These are phyloP conservation scores for Parochlus steinenii DNA, from an alignment of 2,888 invertebrate genomes.

Conservation along the genomic window DNA sequence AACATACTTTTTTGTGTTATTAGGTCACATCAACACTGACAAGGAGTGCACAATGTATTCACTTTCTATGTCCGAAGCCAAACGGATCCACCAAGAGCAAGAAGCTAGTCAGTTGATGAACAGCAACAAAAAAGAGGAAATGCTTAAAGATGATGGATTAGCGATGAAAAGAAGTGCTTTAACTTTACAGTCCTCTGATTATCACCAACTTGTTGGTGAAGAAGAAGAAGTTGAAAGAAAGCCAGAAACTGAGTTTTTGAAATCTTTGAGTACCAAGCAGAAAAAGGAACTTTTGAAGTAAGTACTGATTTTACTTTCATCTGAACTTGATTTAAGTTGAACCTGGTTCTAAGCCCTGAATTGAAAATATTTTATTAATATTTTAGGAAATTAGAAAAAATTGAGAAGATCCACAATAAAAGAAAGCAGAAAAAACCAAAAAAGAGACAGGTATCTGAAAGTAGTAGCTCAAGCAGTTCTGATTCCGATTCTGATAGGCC, in stretches of 20 bases:
- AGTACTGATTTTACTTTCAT: too few relatives aligned
- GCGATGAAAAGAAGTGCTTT: conserved; percentile 66
- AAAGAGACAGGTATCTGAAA: too few relatives aligned
- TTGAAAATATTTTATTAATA: too few relatives aligned
- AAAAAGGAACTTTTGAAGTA: conserved; percentile 83
- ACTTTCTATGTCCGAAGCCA: conserved; percentile 65
- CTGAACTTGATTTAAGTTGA: too few relatives aligned
- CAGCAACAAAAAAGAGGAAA: too few relatives aligned
- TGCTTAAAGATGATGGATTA: conserved; percentile 84
- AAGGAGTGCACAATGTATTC: conserved; percentile 92
- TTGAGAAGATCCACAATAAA: too few relatives aligned
- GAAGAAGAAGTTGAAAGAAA: conserved; percentile 30
- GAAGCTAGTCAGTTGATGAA: conserved; percentile 47
- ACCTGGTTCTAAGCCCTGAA: too few relatives aligned
- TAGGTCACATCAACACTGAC: conserved; percentile 63
- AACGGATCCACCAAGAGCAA: conserved; percentile 44
- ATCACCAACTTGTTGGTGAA: conserved; percentile 43
- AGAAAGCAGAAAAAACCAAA: too few relatives aligned
- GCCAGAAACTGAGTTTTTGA: conserved; percentile 65
- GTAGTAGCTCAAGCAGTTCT: too few relatives aligned
- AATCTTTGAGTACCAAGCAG: conserved; percentile 70
- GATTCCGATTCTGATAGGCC: too few relatives aligned
- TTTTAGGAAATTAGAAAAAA: too few relatives aligned
- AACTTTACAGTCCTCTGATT: conserved; percentile 37
- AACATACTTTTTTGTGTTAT: not conserved